These are phyloP conservation scores for Isaurus tuberculatus DNA, from an alignment of 92 coral and sea anemone genomes.

Conservation along the genomic window DNA sequence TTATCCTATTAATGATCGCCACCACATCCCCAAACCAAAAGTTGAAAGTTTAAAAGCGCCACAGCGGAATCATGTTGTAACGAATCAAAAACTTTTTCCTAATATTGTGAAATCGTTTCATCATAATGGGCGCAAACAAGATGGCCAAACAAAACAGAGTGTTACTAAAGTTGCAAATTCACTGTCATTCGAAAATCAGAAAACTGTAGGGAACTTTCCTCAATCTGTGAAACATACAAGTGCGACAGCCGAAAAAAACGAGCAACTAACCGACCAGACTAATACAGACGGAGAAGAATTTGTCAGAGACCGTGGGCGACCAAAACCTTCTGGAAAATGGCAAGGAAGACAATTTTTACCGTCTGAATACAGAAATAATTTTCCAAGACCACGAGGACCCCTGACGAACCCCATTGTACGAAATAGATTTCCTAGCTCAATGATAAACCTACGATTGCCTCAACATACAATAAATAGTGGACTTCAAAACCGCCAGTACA, in stretches of 20 bases:
- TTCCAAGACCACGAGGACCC: neutral
- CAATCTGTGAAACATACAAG: neutral
- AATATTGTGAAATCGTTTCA: slow-evolving; percentile 15
- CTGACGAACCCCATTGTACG: slow-evolving; percentile 10
- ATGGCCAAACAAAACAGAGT: slow-evolving; percentile 18
- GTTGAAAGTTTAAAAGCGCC: neutral
- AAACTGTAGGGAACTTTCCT: neutral
- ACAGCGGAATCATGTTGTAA: slow-evolving; percentile 9
- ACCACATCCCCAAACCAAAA: slow-evolving; percentile 26
- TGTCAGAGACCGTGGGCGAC: neutral
- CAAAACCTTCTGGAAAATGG: slow-evolving; percentile 12
- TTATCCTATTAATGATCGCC: slow-evolving; percentile 13
- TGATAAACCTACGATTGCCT: slow-evolving; percentile 37
- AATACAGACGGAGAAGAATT: neutral
- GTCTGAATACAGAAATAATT: neutral
- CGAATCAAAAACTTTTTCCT: slow-evolving; percentile 24
- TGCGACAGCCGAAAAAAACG: neutral
- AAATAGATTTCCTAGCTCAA: slow-evolving; percentile 38
- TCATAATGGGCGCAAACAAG: slow-evolving; percentile 14
- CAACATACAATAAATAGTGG: neutral
- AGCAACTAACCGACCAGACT: neutral
- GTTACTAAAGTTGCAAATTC: neutral
- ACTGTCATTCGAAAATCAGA: slow-evolving; percentile 3
- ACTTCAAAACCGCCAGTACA: slow-evolving; percentile 17
- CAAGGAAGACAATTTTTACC: neutral